A percentile compares a stretch with the other conserved stretches of the same genome.
Conservation (phyloP, 1,140 invertebrate species). For the Lasioglossum albipes region DNA sequence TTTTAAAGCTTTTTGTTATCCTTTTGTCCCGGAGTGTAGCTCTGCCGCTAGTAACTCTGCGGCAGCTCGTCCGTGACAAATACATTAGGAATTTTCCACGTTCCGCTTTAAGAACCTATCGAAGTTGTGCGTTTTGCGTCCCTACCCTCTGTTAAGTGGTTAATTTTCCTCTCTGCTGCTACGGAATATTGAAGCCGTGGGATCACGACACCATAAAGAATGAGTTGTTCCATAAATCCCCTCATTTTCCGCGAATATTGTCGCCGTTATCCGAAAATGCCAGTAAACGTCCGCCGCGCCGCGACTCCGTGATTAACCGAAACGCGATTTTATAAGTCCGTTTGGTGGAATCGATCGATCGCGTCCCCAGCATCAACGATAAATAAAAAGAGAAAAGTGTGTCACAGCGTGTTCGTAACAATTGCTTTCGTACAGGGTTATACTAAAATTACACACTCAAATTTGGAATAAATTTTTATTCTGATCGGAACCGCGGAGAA, state of each 20-base stretch:
- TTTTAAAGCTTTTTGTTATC: no score
- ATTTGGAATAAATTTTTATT: no score
- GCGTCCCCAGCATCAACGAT: neutral
- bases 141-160: neutral
- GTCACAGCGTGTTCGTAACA: no score
- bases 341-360: no score
- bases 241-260: neutral
- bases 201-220: constrained; percentile 28
- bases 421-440: no score
- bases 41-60: neutral
- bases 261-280: neutral
- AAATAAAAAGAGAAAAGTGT: neutral
- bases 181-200: constrained; percentile 9
- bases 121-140: neutral
- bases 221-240: constrained; percentile 7
- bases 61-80: neutral
- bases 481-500: no score
- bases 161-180: constrained; percentile 9
- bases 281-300: neutral
- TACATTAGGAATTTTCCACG: neutral
- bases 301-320: neutral
- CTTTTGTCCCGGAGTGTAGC: no score
- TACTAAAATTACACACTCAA: no score
- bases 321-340: neutral
- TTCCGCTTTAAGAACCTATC: constrained; percentile 3